Evolutionary conservation across 2,888 invertebrate genomes (phyloP).

Genomic region (Drosophila nigritarsus): DNA sequence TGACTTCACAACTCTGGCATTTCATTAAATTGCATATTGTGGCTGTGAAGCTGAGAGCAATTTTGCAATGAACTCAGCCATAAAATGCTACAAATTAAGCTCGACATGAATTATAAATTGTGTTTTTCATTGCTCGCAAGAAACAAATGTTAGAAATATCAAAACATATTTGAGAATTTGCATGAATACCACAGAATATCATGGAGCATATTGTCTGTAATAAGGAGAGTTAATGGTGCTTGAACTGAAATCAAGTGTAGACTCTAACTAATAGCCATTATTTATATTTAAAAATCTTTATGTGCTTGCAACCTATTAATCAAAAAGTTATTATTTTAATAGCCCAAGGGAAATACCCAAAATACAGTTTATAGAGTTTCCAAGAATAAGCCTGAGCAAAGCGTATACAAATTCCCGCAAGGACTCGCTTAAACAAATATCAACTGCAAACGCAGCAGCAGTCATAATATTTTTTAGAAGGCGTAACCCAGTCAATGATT

Average conservation of each 20-base stretch:
- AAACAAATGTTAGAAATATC: neutral
- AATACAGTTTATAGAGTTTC: neutral
- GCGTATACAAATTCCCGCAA: neutral
- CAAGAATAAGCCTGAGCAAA: neutral
- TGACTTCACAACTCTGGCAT: slow-evolving; percentile 54
- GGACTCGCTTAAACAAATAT: neutral
- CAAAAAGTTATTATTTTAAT: neutral
- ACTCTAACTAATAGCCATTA: neutral
- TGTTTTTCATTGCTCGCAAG: neutral
- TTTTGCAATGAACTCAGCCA: neutral
- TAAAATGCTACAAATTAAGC: neutral
- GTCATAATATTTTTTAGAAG: slow-evolving; percentile 29
- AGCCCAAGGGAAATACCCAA: neutral
- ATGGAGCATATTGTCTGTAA: neutral
- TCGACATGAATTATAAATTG: neutral
- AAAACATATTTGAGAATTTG: neutral
- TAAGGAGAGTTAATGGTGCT: neutral
- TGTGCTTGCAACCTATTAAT: neutral
- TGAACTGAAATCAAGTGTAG: neutral
- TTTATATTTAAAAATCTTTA: neutral
- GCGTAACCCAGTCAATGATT: slow-evolving; percentile 69
- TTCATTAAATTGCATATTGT: slow-evolving; percentile 47
- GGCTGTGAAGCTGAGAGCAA: neutral
- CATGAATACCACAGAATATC: neutral
- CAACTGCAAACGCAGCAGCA: slow-evolving; percentile 11